These are phyloP conservation scores for Argyresthia goedartella DNA, from an alignment of 2,888 invertebrate genomes.

Conservation along the genomic window DNA sequence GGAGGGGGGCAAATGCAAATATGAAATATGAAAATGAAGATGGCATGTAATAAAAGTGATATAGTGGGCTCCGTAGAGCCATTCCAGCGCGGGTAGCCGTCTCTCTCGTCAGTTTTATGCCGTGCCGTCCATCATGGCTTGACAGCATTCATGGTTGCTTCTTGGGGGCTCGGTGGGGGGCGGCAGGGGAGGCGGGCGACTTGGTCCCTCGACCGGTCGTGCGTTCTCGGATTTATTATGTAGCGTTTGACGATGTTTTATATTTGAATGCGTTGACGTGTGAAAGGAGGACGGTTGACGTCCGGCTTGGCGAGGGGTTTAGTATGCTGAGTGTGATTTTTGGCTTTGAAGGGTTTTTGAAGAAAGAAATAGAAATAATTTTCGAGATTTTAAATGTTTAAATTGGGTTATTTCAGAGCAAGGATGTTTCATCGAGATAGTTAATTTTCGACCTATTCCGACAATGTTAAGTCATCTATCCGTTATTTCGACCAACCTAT, in stretches of 20 bases:
- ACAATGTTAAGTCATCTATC: too few relatives aligned
- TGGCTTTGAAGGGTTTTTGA: not conserved
- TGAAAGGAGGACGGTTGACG: not conserved
- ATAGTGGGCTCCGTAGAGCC: conserved; percentile 83
- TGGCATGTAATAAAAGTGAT: conserved; percentile 85
- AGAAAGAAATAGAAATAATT: too few relatives aligned
- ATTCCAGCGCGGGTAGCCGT: conserved; percentile 76
- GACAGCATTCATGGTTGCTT: conserved; percentile 74
- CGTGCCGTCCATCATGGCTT: conserved; percentile 78
- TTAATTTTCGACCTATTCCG: too few relatives aligned
- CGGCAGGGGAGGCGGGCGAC: conserved; percentile 7
- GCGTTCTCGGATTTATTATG: not conserved
- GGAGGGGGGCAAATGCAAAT: conserved; percentile 62
- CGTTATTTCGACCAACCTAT: too few relatives aligned
- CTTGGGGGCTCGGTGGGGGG: conserved; percentile 2
- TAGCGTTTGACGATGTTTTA: not conserved
- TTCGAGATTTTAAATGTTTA: too few relatives aligned
- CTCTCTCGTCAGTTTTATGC: conserved; percentile 82
- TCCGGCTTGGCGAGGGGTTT: not conserved
- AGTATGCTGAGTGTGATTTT: not conserved
- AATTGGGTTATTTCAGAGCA: too few relatives aligned
- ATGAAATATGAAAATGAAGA: conserved; percentile 77
- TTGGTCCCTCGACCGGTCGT: conserved; percentile 10
- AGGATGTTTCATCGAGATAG: too few relatives aligned
- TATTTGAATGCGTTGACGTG: not conserved